These are phyloP conservation scores for Butorides virescens DNA, from an alignment of 2,113 vertebrate genomes.

Conservation along the genomic window DNA sequence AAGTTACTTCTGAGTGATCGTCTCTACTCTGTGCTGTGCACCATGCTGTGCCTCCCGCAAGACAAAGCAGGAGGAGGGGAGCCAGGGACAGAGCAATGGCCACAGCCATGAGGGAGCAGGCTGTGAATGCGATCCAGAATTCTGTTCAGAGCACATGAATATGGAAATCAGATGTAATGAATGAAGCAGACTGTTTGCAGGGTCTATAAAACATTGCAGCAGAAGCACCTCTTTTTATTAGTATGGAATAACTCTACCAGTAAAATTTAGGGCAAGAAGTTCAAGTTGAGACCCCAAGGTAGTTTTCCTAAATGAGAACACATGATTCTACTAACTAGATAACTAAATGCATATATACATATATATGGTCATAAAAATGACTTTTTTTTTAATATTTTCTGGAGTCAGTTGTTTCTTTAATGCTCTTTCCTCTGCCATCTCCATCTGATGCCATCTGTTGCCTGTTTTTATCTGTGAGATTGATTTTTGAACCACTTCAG, in stretches of 20 bases:
- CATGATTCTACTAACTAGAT: not conserved
- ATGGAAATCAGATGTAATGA: not conserved
- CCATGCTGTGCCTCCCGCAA: fast-evolving
- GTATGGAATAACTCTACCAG: not conserved
- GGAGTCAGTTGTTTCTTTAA: not conserved
- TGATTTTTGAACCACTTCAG: slow-evolving; percentile 26
- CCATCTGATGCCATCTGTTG: slow-evolving; percentile 20
- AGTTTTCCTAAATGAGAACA: not conserved
- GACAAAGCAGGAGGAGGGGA: not conserved
- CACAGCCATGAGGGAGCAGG: not conserved
- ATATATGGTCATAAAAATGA: not conserved
- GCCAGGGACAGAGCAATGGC: not conserved
- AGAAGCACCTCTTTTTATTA: not conserved
- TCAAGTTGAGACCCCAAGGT: not conserved
- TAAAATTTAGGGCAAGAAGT: not conserved
- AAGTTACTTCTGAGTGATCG: not conserved
- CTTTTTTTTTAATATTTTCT: not conserved
- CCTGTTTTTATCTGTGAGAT: not conserved
- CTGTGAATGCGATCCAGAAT: not conserved
- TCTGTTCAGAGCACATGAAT: not conserved
- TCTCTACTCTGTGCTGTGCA: not conserved
- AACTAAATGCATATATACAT: not conserved
- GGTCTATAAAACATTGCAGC: not conserved
- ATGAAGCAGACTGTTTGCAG: not conserved
- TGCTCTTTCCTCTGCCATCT: not conserved